phyloP scores from a whole-genome alignment of 2,888 invertebrate genomes.

The Phaedon cochleariae region DNA sequence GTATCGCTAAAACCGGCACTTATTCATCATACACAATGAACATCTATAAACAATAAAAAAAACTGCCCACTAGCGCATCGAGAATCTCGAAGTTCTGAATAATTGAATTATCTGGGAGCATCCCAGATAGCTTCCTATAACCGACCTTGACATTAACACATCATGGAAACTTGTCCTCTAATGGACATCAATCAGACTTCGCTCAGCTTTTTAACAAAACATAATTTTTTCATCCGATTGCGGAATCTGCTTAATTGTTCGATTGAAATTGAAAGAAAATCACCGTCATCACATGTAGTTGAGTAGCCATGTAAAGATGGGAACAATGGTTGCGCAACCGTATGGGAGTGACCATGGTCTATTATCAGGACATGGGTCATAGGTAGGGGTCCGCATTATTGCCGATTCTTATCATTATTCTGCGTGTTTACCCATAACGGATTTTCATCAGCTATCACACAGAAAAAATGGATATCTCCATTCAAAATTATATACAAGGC shows the following conservation, averaged over 20 bases:
- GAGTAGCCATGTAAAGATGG: slow-evolving; percentile 7
- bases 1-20: too few relatives aligned
- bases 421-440: slow-evolving; percentile 21
- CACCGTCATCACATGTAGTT: slow-evolving; percentile 18
- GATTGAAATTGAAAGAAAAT: slow-evolving; percentile 13
- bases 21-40: too few relatives aligned
- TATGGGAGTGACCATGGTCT: slow-evolving; percentile 46
- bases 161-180: neutral
- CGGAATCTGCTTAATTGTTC: slow-evolving; percentile 9
- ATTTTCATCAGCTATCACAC: slow-evolving; percentile 2
- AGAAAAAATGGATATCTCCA: too few relatives aligned
- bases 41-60: too few relatives aligned
- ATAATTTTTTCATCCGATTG: neutral
- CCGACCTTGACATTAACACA: neutral
- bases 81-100: too few relatives aligned
- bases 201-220: neutral
- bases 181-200: too few relatives aligned
- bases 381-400: slow-evolving; percentile 22
- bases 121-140: too few relatives aligned
- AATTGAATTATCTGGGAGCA: too few relatives aligned
- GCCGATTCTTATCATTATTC: slow-evolving; percentile 28
- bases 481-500: too few relatives aligned
- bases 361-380: slow-evolving; percentile 36
- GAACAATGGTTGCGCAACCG: slow-evolving; percentile 33
- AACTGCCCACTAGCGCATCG: too few relatives aligned